These are phyloP conservation scores for Morus bassanus DNA, from an alignment of 2,797 vertebrate genomes.

Conservation along the genomic window DNA sequence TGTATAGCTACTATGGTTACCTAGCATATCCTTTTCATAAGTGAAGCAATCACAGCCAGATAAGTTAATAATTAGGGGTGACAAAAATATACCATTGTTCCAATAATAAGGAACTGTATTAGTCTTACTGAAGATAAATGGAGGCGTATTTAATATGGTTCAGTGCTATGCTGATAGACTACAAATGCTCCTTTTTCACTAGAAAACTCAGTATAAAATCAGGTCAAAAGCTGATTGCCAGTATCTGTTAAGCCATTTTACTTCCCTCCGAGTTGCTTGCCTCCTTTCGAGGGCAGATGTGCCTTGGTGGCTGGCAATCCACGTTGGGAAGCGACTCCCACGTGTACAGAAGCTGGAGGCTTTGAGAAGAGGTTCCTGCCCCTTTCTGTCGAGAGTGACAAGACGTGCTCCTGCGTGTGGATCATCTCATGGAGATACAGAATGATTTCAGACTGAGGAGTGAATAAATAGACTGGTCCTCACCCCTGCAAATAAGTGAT, in stretches of 20 bases:
- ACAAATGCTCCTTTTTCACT: background rate
- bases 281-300: background rate
- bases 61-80: conserved; percentile 47
- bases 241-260: background rate
- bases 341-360: background rate
- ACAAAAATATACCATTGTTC: conserved; percentile 52
- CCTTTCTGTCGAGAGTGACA: background rate
- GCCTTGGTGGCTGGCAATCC: background rate
- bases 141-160: background rate
- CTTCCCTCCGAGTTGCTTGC: background rate
- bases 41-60: background rate
- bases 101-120: background rate
- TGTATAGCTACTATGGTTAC: background rate
- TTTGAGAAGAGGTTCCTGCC: background rate
- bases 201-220: background rate
- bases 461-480: background rate
- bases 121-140: background rate
- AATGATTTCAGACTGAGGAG: background rate
- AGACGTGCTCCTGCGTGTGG: background rate
- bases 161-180: background rate
- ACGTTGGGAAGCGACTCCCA: background rate
- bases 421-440: background rate
- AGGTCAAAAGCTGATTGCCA: conserved; percentile 3
- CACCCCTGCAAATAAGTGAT: background rate
- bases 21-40: background rate